phyloP scores from a whole-genome alignment of 2,888 invertebrate genomes.

The Thera britannica region DNA sequence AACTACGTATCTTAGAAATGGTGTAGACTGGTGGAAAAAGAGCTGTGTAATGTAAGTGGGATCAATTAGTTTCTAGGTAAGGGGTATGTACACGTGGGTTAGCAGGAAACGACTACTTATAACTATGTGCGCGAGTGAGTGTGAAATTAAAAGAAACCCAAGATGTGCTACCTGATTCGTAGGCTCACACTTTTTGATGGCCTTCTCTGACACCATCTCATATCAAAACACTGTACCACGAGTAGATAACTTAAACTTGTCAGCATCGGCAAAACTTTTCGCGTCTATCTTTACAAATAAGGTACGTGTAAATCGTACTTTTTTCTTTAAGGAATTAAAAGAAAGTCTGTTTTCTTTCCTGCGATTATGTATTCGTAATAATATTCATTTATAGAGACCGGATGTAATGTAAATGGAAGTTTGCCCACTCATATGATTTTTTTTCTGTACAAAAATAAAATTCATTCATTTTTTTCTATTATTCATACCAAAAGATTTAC shows the following conservation, averaged over 20 bases:
- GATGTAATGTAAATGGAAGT: not conserved
- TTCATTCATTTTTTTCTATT: no score
- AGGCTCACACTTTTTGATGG: not conserved
- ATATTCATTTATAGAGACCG: not conserved
- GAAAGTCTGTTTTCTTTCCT: not conserved
- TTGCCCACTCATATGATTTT: no score
- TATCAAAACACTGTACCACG: conserved; percentile 12
- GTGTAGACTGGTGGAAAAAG: conserved; percentile 62
- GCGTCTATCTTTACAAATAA: conserved; percentile 2
- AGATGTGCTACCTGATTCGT: conserved; percentile 5
- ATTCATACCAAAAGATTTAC: no score
- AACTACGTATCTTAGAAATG: conserved; percentile 42
- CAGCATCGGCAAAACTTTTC: not conserved
- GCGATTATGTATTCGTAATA: not conserved
- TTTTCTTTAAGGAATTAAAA: not conserved
- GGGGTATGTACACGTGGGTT: conserved; percentile 56
- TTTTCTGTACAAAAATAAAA: no score
- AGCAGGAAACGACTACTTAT: conserved; percentile 14
- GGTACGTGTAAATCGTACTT: not conserved
- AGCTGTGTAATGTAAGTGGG: conserved; percentile 79
- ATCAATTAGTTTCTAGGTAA: conserved; percentile 81
- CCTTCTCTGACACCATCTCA: conserved; percentile 8
- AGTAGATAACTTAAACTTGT: conserved; percentile 2
- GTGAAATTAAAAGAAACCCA: conserved; percentile 7
- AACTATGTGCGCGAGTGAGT: not conserved